Base-by-base conservation (phyloP, 2,888 invertebrate genomes). In the Xylocampa areola region DNA sequence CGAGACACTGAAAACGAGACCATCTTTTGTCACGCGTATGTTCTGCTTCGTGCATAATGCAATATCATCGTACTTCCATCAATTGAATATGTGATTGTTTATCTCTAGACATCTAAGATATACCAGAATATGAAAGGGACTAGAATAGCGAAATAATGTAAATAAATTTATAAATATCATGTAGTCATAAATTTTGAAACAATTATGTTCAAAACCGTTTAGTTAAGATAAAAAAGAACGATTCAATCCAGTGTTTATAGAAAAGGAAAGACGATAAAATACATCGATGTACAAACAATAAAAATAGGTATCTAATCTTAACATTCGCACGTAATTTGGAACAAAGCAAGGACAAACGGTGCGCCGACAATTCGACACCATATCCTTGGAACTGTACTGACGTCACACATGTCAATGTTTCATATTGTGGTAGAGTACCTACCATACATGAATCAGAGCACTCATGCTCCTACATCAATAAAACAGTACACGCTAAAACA, bases 291-390 rank as follows among this genome's bases (percentile, higher is more conserved):
- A 36, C 37, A 66, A 50, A 54, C 33, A 65, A 55, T 23, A 50
- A 47, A 68, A 51, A n/a, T n/a, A n/a, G n/a, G n/a, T 14, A 39
- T 59, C 43, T 35, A 69, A 66, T 61, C 29, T 58, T 48, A 41
- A 41, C 39, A 50, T 49, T 64, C 11, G 51, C 50, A 41, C 36
- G 57, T 21, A 47, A 62, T 66, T 57, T 44, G 4, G 51, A 66
- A 65, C 76, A 76, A 72, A 71, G 72, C 70, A 76, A 70, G 68
- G 66, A 61, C 68, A 54, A n/a, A 40, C 39, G 33, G 79, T 62
- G 30, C 68, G 66, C 43, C 54, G 72, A 66, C 45, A 63, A 40
- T 19, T 68, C 44, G 68, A 60, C 72, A 68, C 49, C 13, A 32
- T 61, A 62, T 73, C 74, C 70, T 70, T 68, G 71, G 66, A 67